Percentiles rank a stretch among this genome's conserved stretches.
Conservation (phyloP, 2,888 invertebrate species). For the Meloe dianella region DNA sequence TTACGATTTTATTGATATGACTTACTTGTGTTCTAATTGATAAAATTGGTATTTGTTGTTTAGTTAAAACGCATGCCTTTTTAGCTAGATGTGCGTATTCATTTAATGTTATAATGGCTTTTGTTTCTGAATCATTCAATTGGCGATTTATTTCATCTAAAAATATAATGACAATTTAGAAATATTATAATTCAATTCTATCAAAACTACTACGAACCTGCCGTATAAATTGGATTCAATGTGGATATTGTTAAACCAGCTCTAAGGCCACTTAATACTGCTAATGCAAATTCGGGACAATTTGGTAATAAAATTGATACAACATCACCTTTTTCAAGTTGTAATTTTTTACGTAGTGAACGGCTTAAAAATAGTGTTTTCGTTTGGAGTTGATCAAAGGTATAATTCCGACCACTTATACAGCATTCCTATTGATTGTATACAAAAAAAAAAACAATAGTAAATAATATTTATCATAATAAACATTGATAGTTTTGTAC, state of each 20-base stretch:
- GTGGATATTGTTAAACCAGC: conserved; percentile 72
- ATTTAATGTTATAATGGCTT: conserved; percentile 12
- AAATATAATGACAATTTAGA: too few species aligned
- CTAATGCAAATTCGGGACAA: conserved; percentile 70
- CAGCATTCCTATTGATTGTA: conserved; percentile 67
- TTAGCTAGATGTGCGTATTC: not conserved
- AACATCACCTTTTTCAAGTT: conserved; percentile 67
- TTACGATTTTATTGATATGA: conserved; percentile 10
- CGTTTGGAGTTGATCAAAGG: conserved; percentile 68
- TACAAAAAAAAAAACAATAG: not conserved
- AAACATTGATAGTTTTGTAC: not conserved
- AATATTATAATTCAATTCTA: too few species aligned
- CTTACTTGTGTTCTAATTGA: conserved; percentile 4
- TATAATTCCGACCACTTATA: conserved; percentile 70
- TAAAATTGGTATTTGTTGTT: conserved; percentile 14
- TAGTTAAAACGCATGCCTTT: not conserved
- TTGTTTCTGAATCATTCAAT: conserved; percentile 13
- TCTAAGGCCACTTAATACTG: conserved; percentile 67
- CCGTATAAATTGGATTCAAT: conserved; percentile 72
- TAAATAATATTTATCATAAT: not conserved
- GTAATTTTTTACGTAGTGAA: conserved; percentile 64
- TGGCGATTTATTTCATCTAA: conserved; percentile 16
- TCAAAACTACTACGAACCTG: too few species aligned
- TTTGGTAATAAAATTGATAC: conserved; percentile 74
- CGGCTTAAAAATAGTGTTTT: conserved; percentile 63